A percentile compares a stretch with the other conserved stretches of the same genome.
Conservation (phyloP, 2,888 invertebrate species). For the Oxytorus armatus region DNA sequence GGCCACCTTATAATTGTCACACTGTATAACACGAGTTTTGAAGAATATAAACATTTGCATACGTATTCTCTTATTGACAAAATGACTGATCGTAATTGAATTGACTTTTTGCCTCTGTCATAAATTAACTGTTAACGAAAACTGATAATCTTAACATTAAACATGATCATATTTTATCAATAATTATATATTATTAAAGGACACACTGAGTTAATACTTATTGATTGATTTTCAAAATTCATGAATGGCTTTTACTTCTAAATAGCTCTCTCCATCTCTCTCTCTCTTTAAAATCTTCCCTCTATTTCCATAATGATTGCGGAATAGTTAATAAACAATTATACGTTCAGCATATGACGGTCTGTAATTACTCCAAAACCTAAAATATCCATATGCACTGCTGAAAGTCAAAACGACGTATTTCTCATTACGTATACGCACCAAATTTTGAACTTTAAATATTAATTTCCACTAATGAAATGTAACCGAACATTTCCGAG, state of each 20-base stretch:
- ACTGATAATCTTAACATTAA: not conserved
- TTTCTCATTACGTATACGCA: not conserved
- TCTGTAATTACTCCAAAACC: too few relatives aligned
- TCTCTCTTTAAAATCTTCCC: too few relatives aligned
- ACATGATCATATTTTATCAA: not conserved
- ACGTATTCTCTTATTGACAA: not conserved
- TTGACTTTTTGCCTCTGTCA: too few relatives aligned
- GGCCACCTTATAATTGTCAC: too few relatives aligned
- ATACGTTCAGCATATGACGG: too few relatives aligned
- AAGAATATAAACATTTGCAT: too few relatives aligned
- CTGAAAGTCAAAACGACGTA: not conserved
- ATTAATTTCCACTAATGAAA: slow-evolving; percentile 2
- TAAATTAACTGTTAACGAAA: not conserved
- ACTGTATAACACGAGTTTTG: too few relatives aligned
- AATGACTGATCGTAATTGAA: not conserved
- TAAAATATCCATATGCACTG: not conserved
- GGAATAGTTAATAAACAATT: not conserved
- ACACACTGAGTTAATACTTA: not conserved
- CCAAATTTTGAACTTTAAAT: not conserved
- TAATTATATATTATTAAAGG: not conserved
- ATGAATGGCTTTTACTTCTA: not conserved
- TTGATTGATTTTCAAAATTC: slow-evolving; percentile 11
- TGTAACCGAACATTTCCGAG: not conserved
- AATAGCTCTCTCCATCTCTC: not conserved
- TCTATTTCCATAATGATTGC: too few relatives aligned